Evolutionary conservation across 2,797 vertebrate genomes (phyloP), one percentile per base, ranked within the genome.

Genomic region (Ispidina lecontei): DNA sequence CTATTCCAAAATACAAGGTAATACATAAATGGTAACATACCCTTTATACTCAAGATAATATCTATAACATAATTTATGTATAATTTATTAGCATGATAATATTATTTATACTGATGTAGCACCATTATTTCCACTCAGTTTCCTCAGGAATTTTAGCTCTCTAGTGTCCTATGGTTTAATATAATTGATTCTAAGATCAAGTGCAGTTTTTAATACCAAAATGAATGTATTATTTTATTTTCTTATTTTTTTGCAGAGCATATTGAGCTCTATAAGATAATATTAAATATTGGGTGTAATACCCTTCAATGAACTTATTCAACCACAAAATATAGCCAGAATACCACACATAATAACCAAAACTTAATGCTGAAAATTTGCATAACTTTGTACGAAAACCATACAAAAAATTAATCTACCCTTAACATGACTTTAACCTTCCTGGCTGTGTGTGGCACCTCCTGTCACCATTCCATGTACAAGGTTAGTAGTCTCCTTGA

Each of bases 1-100:
- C 99, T 49, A 99, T 99, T 93, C 99, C 99, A 70, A 99, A 99
- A 96, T 99, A 99, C 88, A 99, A 99, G 99, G 99, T 99, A 98
- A 97, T 31, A 18, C 10, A 46, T n/a, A 81, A 87, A 76, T 68
- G 16, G 20, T 70, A 37, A 13, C 26, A 62, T 33, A 19, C 65
- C 1, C 25, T 51, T 68, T 77, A 12, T 65, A 67, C 22, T 71
- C 16, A 25, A 13, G 46, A 25, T 76, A 69, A 59, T 26, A 31
- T 23, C 62, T 35, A 10, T 67, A 84, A 52, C 55, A 28, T 17
- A 58, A 19, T 77, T 75, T 21, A 75, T 86, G 37, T 37, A 37
- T 37, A 13, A 37, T 37, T 37, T 37, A 37, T 80, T 58, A 39
- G 14, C 22, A 33, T 23, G 11, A 46, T 73, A 15, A 33, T 79